Percentiles rank a stretch among this genome's conserved stretches.
These are phyloP conservation scores for Chydorus sphaericus DNA, from an alignment of 2,888 invertebrate species.

Conservation along the genomic window DNA sequence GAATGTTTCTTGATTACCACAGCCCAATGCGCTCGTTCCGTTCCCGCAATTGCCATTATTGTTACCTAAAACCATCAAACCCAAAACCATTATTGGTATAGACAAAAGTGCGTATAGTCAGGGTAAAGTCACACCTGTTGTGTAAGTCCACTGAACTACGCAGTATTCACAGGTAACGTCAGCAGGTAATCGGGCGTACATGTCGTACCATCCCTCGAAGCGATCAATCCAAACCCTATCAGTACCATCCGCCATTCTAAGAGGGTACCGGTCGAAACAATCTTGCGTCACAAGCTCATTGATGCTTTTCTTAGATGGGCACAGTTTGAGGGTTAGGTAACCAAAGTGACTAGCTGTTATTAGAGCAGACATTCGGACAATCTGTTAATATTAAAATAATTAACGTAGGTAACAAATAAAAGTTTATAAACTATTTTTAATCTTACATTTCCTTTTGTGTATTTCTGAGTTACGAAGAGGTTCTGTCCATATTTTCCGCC, in stretches of 20 bases:
- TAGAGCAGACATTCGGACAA: slow-evolving; percentile 20
- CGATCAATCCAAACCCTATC: background rate
- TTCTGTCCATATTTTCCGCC: slow-evolving; percentile 32
- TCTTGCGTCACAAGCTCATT: slow-evolving; percentile 34
- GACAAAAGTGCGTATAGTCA: no score
- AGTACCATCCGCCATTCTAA: background rate
- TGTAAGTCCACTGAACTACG: slow-evolving; percentile 40
- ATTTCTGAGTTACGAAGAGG: slow-evolving; percentile 18
- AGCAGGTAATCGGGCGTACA: slow-evolving; percentile 30
- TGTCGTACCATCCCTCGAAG: slow-evolving; percentile 20
- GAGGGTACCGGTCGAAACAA: slow-evolving; percentile 32
- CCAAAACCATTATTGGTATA: no score
- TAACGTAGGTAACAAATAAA: background rate
- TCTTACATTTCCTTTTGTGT: slow-evolving; percentile 18
- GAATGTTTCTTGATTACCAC: slow-evolving; percentile 18
- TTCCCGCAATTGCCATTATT: slow-evolving; percentile 17
- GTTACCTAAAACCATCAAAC: slow-evolving; percentile 16
- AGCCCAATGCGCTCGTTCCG: slow-evolving; percentile 16
- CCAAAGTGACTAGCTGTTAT: slow-evolving; percentile 31
- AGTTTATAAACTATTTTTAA: background rate
- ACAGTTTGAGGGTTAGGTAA: slow-evolving; percentile 20
- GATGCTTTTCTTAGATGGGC: slow-evolving; percentile 15
- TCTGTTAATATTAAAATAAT: background rate
- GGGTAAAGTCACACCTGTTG: slow-evolving; percentile 26
- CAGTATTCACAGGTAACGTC: slow-evolving; percentile 37